Evolutionary conservation across 2,113 vertebrate species (phyloP).

Genomic region (Todiramphus saurophagus): DNA sequence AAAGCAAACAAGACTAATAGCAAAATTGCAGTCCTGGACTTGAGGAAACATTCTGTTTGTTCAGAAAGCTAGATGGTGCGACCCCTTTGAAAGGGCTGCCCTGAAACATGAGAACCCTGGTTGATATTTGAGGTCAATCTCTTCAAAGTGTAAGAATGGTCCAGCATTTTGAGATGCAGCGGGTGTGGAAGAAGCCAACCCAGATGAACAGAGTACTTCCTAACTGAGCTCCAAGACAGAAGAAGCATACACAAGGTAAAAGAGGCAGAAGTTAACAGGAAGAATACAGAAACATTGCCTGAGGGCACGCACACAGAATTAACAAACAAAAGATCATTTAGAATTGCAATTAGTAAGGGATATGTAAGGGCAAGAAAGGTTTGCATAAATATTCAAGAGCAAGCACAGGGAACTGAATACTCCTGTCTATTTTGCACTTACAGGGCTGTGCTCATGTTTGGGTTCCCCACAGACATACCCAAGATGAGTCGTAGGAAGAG

Average conservation of each 20-base stretch:
- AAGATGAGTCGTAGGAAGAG: background rate
- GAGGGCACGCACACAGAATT: background rate
- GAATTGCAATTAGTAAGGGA: background rate
- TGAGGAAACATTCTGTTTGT: background rate
- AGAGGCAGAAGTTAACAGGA: background rate
- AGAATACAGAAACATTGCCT: background rate
- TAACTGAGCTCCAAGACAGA: background rate
- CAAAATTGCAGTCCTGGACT: background rate
- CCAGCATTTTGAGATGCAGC: background rate
- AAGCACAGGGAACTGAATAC: background rate
- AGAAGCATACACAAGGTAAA: background rate
- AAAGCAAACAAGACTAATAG: background rate
- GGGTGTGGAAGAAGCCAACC: background rate
- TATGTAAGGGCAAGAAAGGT: background rate
- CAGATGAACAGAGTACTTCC: background rate
- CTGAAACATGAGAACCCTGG: background rate
- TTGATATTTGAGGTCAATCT: background rate
- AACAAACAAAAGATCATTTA: background rate
- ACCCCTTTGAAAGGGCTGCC: background rate
- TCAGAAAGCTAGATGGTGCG: background rate
- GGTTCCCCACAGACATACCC: background rate
- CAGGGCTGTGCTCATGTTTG: background rate
- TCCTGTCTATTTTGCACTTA: background rate
- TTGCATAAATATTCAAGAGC: background rate
- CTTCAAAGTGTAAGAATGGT: background rate